Percentiles rank a stretch among this genome's conserved stretches.
Conservation (phyloP, 2,888 invertebrate genomes). For the Nyleta sp. region DNA sequence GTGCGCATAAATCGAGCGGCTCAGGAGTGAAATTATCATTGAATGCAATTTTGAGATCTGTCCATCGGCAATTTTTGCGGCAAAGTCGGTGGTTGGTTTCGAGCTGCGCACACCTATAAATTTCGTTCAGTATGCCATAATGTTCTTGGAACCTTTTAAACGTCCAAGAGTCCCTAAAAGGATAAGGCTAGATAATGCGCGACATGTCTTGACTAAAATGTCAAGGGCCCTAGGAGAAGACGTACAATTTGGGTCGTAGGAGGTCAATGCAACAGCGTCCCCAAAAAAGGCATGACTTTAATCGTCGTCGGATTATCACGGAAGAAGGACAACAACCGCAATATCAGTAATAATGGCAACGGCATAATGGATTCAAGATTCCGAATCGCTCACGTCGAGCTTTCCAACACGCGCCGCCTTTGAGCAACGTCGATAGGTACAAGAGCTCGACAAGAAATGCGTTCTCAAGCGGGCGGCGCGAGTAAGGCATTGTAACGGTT, state of each 20-base stretch:
- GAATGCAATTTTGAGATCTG: conserved; percentile 2
- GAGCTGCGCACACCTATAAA: conserved; percentile 35
- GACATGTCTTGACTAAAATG: conserved; percentile 52
- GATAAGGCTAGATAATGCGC: conserved; percentile 51
- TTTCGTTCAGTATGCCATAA: conserved; percentile 54
- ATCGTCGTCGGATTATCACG: conserved; percentile 59
- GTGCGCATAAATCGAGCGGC: conserved; percentile 22
- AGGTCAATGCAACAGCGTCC: conserved; percentile 53
- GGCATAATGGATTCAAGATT: conserved; percentile 63
- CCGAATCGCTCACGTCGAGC: conserved; percentile 58
- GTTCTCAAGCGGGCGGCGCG: conserved; percentile 67
- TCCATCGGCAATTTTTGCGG: conserved; percentile 7
- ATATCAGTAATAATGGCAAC: conserved; percentile 60
- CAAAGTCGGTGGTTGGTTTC: conserved; percentile 32
- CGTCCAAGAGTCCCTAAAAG: conserved; percentile 42
- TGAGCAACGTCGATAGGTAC: conserved; percentile 63
- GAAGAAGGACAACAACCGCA: conserved; percentile 62
- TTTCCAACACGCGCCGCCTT: conserved; percentile 64
- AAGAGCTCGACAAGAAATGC: conserved; percentile 66
- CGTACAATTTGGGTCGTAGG: conserved; percentile 53
- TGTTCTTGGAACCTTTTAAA: conserved; percentile 57
- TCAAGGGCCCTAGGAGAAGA: conserved; percentile 45
- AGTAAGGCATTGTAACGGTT: conserved; percentile 72
- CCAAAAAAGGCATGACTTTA: conserved; percentile 62
- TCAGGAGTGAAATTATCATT: conserved; percentile 8